Conservation (phyloP, 1,140 invertebrate species). For the Drosophila albomicans region DNA sequence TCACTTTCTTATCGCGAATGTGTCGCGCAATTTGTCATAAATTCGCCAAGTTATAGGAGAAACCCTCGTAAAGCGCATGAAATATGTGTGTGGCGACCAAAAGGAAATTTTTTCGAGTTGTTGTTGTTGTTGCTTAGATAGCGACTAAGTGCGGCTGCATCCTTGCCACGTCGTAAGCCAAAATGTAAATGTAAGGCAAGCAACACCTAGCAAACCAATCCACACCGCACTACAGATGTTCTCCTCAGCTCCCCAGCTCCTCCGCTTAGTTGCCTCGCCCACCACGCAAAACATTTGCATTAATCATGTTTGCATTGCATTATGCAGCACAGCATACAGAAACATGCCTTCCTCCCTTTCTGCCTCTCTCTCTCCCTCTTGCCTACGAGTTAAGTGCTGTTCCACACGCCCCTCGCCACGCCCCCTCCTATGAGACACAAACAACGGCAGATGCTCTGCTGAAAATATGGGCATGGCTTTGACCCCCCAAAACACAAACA, state of each 20-base stretch:
- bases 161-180: conserved; percentile 64
- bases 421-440: conserved; percentile 25
- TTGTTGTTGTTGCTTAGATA: conserved; percentile 60
- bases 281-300: conserved; percentile 82
- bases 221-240: neutral
- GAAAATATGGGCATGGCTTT: conserved; percentile 51
- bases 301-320: conserved; percentile 82
- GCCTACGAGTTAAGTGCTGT: conserved; percentile 35
- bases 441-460: conserved; percentile 21
- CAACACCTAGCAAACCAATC: conserved; percentile 58
- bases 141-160: conserved; percentile 75
- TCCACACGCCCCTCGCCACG: neutral
- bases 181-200: conserved; percentile 80
- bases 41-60: conserved; percentile 69
- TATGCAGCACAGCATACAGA: conserved; percentile 73
- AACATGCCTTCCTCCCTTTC: conserved; percentile 6
- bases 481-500: conserved; percentile 33
- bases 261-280: conserved; percentile 51
- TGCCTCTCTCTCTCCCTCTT: neutral
- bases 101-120: conserved; percentile 18
- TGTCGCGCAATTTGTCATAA: conserved; percentile 73
- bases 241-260: neutral
- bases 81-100: conserved; percentile 51
- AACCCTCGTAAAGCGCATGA: conserved; percentile 73
- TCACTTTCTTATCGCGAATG: conserved; percentile 78